Evolutionary conservation across 23 tunicate genomes (phyloP), one percentile per base, ranked within the genome.

Genomic region (Oikopleura albicans): DNA sequence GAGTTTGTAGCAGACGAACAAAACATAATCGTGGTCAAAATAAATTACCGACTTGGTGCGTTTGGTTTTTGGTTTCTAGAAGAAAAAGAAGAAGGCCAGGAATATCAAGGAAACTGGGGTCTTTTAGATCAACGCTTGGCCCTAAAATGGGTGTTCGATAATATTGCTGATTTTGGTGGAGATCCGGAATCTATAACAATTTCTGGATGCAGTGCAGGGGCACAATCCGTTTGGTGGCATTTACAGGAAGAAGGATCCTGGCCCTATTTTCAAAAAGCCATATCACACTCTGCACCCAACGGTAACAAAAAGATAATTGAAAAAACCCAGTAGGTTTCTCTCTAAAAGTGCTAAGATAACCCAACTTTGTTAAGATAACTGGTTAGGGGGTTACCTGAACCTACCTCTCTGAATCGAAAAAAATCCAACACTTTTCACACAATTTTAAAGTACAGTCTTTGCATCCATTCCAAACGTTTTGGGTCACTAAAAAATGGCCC

Each of bases 141-240:
- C 0, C 90, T 92, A 28, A 34, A 85, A 56, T 92, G 97, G 97
- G 91, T 92, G 1, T 87, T 76, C 27, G 86, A 89, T 4, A 92
- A 92, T 41, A 89, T 92, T 66, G 85, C 83, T 38, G 63, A 84
- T 28, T 92, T 92, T 66, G 87, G 89, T 1, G 97, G 97, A 40
- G 88, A 92, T 76, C 88, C 88, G 8, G 41, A 84, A 28, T 41
- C 41, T n/a, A 88, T 92, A 40, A 92, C 97, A 0, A 56, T 92
- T 39, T 89, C 89, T 84, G 97, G 97, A 39, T 91, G 89, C 40
- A 92, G 97, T 41, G 88, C 97, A 0, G 97, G 97, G 0, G 92
- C 89, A 0, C 63, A 49, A 49, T 49, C 63, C 22, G 63, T 49
- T 12, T 49, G 63, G 63, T 22, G 12, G 63, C 63, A 49, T 49